Base-by-base conservation (phyloP, 2,797 vertebrate species). In the Anguilla anguilla region DNA sequence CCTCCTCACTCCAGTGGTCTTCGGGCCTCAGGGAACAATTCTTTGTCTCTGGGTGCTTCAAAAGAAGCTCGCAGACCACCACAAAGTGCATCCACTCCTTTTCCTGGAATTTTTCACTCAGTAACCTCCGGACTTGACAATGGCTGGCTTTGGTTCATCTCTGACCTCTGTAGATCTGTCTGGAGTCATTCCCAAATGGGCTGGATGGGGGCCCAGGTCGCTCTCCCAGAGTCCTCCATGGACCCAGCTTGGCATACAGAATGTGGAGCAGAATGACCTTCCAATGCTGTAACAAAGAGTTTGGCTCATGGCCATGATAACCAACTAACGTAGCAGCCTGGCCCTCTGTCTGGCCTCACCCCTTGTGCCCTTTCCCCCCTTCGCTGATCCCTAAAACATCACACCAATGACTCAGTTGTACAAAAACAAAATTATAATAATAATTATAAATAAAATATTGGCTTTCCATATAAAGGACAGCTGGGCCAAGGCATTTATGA, bases 171-270 rank as follows among this genome's bases (percentile, higher is more conserved):
- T 46, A 49, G 79, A 11, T 82, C 46, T 82, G 79, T 82, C 79
- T 82, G 79, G 79, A 82, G 79, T n/a, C 46, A n/a, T 49, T 82
- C 79, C 79, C 79, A 82, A 46, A 49, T 82, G 79, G 74, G 43
- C 79, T 82, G 79, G 79, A 82, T 6, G 2, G 79, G 79, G 46
- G 79, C 79, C 79, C 79, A n/a, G 22, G 79, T 51, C 79, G 22
- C 39, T 82, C 79, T 82, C 79, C 25, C 19, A 22, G 39, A 46
- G 74, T 79, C 39, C 74, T 79, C 74, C 3, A 25, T 22, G 43
- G 79, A 9, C 43, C 6, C 43, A n/a, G 43, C 43, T 82, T 82
- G 46, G 79, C 79, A 82, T 46, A 49, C 79, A 51, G 43, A 82
- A 25, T 46, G 51, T 22, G 46, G 43, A 51, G 79, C 22, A 3